Percentiles rank a stretch among this genome's conserved stretches.
Conservation (phyloP, 2,113 vertebrate genomes). For the Perca schrenkii region DNA sequence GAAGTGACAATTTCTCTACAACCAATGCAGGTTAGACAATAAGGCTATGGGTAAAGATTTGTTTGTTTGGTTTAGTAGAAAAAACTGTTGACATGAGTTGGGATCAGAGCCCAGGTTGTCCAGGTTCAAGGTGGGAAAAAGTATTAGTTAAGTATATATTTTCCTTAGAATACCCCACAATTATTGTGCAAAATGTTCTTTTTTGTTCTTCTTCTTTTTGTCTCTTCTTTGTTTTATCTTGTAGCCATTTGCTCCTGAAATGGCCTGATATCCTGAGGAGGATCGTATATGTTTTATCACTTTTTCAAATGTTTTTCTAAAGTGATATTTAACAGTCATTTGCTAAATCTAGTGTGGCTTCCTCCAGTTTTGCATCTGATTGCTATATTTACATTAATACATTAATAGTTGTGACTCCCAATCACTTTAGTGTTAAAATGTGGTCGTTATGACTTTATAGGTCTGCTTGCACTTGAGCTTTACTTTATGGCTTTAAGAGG, state of each 20-base stretch:
- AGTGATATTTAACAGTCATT: not conserved
- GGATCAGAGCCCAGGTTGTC: not conserved
- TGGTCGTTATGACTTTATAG: conserved; percentile 39
- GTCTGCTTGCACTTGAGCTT: conserved; percentile 29
- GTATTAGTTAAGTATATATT: too few species aligned
- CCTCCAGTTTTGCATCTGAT: not conserved
- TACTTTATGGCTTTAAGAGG: conserved; percentile 39
- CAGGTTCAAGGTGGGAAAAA: not conserved
- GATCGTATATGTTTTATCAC: not conserved
- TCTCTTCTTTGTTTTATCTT: too few species aligned
- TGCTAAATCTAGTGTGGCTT: not conserved
- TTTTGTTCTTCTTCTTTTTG: not conserved
- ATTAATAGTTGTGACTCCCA: not conserved
- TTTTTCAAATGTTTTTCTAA: not conserved
- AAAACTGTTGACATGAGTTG: conserved; percentile 9
- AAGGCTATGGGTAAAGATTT: too few species aligned
- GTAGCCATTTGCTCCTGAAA: not conserved
- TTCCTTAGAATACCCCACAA: not conserved
- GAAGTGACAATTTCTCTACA: not conserved
- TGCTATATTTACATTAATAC: not conserved
- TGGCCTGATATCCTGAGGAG: not conserved
- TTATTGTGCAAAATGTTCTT: not conserved
- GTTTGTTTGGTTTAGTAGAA: not conserved
- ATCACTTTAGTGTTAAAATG: conserved; percentile 3
- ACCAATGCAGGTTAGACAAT: not conserved